These are phyloP conservation scores for Lasioglossum baleicum DNA, from an alignment of 1,140 invertebrate species.

Conservation along the genomic window DNA sequence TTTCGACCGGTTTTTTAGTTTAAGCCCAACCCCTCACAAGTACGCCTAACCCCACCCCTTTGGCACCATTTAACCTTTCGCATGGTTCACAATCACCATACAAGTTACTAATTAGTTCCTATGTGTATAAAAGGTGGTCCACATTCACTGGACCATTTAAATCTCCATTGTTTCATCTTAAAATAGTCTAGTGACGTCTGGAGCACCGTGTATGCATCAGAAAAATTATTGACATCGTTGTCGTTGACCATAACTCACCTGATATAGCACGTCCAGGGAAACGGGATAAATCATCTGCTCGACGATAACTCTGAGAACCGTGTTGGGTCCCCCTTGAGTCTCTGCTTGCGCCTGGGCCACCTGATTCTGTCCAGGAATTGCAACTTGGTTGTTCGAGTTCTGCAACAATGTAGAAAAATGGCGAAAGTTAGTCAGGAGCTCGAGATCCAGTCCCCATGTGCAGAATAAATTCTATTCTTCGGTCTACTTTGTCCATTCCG, in stretches of 20 bases:
- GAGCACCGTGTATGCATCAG: too few relatives aligned
- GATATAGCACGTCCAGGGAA: constrained; percentile 96
- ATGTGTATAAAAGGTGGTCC: too few relatives aligned
- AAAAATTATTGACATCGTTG: too few relatives aligned
- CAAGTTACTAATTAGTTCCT: too few relatives aligned
- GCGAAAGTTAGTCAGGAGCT: not conserved
- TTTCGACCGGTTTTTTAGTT: constrained; percentile 11
- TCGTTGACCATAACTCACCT: constrained; percentile 80
- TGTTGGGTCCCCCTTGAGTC: constrained; percentile 95
- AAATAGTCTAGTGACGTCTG: too few relatives aligned
- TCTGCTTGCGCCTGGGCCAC: constrained; percentile 84
- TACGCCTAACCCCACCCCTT: too few relatives aligned
- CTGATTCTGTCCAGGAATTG: constrained; percentile 88
- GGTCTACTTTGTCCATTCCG: not conserved
- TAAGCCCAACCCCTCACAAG: too few relatives aligned
- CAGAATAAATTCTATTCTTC: not conserved
- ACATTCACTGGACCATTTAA: too few relatives aligned
- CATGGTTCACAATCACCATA: too few relatives aligned
- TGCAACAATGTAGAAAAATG: constrained; percentile 75
- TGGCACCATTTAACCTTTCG: too few relatives aligned
- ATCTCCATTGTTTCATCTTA: too few relatives aligned
- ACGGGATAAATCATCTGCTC: constrained; percentile 99
- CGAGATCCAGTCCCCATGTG: not conserved
- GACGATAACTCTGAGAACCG: constrained; percentile 97
- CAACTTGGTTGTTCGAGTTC: constrained; percentile 89